Evolutionary conservation across 1,140 invertebrate genomes (phyloP).

Genomic region (Microvelia longipes): DNA sequence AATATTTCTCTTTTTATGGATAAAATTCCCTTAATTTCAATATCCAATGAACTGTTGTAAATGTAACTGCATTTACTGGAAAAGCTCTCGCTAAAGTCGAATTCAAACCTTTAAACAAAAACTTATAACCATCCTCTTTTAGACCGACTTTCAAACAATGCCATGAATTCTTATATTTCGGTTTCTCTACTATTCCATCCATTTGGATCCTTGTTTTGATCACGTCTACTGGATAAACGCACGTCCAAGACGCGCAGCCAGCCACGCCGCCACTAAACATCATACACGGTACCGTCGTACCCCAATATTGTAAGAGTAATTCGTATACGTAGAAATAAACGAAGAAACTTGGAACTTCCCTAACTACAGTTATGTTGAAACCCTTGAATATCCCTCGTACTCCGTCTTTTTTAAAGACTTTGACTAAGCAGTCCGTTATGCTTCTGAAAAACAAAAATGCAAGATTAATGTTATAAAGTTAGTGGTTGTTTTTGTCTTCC

Average conservation of each 20-base stretch:
- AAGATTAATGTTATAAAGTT: slow-evolving; percentile 36
- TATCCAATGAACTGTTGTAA: slow-evolving; percentile 67
- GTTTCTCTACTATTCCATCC: slow-evolving; percentile 36
- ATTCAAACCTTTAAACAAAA: slow-evolving; percentile 51
- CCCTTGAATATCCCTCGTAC: slow-evolving; percentile 56
- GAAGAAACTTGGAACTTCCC: slow-evolving; percentile 58
- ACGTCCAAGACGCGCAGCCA: slow-evolving; percentile 65
- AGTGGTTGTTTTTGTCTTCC: slow-evolving; percentile 30
- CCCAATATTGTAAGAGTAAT: slow-evolving; percentile 35
- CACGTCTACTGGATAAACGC: slow-evolving; percentile 76
- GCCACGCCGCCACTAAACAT: slow-evolving; percentile 65
- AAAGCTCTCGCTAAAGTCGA: slow-evolving; percentile 72
- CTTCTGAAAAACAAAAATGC: neutral
- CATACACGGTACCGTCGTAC: slow-evolving; percentile 38
- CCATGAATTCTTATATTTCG: slow-evolving; percentile 44
- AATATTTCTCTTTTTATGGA: no score
- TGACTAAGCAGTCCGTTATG: slow-evolving; percentile 38
- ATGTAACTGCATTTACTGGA: slow-evolving; percentile 79
- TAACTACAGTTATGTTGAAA: slow-evolving; percentile 48
- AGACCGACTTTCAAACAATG: slow-evolving; percentile 58
- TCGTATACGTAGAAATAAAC: slow-evolving; percentile 62
- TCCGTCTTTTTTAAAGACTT: slow-evolving; percentile 47
- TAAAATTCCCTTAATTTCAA: neutral
- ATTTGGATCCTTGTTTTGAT: slow-evolving; percentile 77
- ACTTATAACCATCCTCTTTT: slow-evolving; percentile 45